Conservation (phyloP, 2,113 vertebrate genomes). For the Oreochromis aureus region DNA sequence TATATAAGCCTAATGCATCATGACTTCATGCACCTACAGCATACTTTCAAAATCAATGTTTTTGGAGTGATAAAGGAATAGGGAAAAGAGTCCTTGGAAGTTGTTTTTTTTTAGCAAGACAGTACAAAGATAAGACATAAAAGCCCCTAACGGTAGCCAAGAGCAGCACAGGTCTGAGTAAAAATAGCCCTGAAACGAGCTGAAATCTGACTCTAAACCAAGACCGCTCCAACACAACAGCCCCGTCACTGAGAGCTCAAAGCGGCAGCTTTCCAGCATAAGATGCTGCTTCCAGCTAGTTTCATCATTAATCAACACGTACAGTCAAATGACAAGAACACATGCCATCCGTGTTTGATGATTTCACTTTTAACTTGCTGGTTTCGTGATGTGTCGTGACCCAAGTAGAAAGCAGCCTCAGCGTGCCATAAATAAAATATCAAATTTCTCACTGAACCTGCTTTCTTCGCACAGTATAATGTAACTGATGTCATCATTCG, state of each 20-base stretch:
- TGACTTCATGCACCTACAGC: not conserved
- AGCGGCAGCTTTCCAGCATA: not conserved
- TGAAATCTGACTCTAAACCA: not conserved
- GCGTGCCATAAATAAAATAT: not conserved
- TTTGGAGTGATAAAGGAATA: not conserved
- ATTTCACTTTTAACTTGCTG: not conserved
- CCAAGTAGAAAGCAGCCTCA: not conserved
- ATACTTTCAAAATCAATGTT: not conserved
- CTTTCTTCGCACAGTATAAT: not conserved
- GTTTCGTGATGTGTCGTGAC: not conserved
- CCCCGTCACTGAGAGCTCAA: not conserved
- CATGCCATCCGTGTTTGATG: not conserved
- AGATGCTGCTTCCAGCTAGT: not conserved
- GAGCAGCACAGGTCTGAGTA: not conserved
- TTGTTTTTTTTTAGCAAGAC: not conserved
- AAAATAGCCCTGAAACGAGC: not conserved
- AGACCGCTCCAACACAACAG: not conserved
- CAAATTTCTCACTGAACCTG: not conserved
- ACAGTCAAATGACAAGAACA: not conserved
- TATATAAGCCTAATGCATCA: not conserved
- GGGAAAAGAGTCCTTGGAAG: not conserved
- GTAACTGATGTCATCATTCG: not conserved
- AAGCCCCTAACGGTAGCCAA: not conserved
- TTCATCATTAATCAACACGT: not conserved
- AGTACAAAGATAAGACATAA: not conserved